A percentile compares a stretch with the other conserved stretches of the same genome.
These are phyloP conservation scores for Danionella cerebrum DNA, from an alignment of 2,113 vertebrate species.

Conservation along the genomic window DNA sequence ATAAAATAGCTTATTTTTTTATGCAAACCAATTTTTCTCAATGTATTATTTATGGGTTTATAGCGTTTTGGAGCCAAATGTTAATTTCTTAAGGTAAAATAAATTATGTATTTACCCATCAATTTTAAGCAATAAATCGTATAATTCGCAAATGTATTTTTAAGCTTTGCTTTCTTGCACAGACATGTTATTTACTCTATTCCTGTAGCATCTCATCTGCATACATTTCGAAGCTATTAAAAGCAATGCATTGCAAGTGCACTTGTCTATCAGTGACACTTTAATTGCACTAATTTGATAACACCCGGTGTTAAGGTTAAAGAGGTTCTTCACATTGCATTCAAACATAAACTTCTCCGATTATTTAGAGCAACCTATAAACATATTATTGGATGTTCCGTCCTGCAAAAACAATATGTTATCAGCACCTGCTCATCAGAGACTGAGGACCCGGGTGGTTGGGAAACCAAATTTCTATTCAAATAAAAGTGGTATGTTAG, in stretches of 20 bases:
- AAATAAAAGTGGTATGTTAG: conserved; percentile 99
- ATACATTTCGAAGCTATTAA: background rate
- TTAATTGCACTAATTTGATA: background rate
- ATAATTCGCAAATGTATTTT: background rate
- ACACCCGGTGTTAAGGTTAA: background rate
- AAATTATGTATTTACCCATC: background rate
- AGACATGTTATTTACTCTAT: background rate
- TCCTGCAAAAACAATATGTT: background rate
- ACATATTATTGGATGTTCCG: background rate
- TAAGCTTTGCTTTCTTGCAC: background rate
- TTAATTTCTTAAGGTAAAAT: background rate
- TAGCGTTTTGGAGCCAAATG: no score
- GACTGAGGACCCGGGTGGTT: conserved; percentile 72
- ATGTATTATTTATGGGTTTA: no score
- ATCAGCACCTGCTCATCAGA: conserved; percentile 68
- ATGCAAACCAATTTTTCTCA: no score
- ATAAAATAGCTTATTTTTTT: no score
- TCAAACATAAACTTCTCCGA: background rate
- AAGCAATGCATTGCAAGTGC: background rate
- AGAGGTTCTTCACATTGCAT: background rate
- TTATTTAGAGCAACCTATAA: background rate
- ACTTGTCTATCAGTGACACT: background rate
- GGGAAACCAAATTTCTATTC: conserved; percentile 97
- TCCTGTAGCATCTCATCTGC: background rate
- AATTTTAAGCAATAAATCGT: background rate